Base-by-base conservation (phyloP, 37 sponge, comb jelly and placozoan species). In the Petrosia ficiformis region DNA sequence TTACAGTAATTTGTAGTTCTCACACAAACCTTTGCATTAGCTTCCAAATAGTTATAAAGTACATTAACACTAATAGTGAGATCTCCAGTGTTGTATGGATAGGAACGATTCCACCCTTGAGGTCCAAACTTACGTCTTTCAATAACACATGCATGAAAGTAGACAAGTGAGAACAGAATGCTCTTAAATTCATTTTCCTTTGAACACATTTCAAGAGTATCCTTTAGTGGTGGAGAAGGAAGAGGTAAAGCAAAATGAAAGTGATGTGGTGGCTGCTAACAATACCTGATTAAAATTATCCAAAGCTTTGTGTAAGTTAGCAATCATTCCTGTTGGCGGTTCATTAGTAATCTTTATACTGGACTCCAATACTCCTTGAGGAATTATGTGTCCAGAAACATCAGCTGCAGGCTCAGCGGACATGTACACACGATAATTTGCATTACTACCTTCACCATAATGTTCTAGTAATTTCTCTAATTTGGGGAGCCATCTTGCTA, bases 261-360 rank as follows among this genome's bases (percentile, higher is more conserved):
- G 32, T 8, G 70, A 35, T 4, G 22, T 34, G 14, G 70, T 19
- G 54, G 8, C 14, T 19, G 54, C 8, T 14, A 48, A 48, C 14
- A 48, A 48, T 41, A 77, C 93, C 85, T 96, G 97, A 39, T 84
- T 90, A 84, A 98, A 98, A 79, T 94, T 91, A 73, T 98, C 96
- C 79, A 98, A 68, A 21, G 99, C 99, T 57, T 92, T 95, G 81
- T 95, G 93, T 0, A 98, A 81, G 44, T 98, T 98, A 65, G 99
- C 99, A 57, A 97, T 68, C 91, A 98, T 98, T 32, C 99, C 99
- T 56, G 99, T 95, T 31, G 99, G 99, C 43, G 99, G 99, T 71
- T 98, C 99, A 80, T 98, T 98, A 29, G 99, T 98, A 68, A 98
- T 98, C 85, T 98, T 98, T 60, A 98, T 95, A 22, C 95, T 90